Conservation (phyloP, 2,113 vertebrate genomes). For the Ailuropoda melanoleuca region DNA sequence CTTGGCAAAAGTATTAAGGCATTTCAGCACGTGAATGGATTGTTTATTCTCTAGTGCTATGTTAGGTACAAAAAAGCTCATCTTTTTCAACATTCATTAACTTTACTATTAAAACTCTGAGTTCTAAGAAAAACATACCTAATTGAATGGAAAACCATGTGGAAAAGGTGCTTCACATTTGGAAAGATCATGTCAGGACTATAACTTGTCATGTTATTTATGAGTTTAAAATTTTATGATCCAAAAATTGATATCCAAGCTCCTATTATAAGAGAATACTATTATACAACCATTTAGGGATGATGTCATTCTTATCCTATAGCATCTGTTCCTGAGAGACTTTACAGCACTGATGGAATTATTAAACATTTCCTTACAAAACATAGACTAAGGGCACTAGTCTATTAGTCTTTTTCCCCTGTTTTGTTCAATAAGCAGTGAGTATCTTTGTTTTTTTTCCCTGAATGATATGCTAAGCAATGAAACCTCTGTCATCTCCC, state of each 20-base stretch:
- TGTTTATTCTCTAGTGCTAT: not conserved
- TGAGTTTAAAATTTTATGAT: not conserved
- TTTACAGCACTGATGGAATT: not conserved
- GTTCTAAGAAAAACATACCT: not conserved
- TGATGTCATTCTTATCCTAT: not conserved
- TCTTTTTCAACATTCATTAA: slow-evolving; percentile 19
- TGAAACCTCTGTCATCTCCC: not conserved
- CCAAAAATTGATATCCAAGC: not conserved
- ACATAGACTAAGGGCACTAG: not conserved
- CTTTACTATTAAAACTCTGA: not conserved
- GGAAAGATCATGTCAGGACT: not conserved
- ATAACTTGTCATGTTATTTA: slow-evolving; percentile 7
- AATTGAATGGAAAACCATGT: not conserved
- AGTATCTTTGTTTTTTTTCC: not conserved
- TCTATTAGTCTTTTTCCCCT: not conserved
- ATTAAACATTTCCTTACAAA: not conserved
- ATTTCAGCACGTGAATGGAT: not conserved
- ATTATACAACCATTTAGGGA: not conserved
- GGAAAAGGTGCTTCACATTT: not conserved
- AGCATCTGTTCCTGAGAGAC: not conserved
- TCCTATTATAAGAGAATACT: not conserved
- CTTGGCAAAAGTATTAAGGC: not conserved
- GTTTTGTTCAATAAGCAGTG: not conserved
- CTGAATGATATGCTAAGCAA: not conserved
- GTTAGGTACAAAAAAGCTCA: not conserved